Base-by-base conservation (phyloP, 1,140 invertebrate species). In the Lepidurus arcticus region DNA sequence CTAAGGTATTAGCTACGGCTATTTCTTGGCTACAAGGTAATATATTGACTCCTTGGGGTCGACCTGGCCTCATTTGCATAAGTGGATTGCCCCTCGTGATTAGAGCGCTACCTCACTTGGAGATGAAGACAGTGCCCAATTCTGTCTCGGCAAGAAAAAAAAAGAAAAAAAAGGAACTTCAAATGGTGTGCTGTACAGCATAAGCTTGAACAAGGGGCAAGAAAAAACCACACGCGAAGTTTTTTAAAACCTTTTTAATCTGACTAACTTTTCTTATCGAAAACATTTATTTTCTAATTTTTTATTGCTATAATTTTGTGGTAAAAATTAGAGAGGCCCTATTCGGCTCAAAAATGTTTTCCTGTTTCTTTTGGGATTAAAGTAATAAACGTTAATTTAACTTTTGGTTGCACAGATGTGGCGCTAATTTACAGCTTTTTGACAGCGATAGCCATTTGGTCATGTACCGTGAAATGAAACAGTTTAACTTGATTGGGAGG, bases 61-160 rank as follows among this genome's bases (percentile, higher is more conserved):
- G 53, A 21, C 53, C 53, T 65, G 53, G 53, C 53, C 53, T 65
- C 53, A 65, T 65, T 65, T 65, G 53, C 53, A 65, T 65, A 65
- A 65, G 53, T 65, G 53, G 53, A 65, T 65, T 65, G 53, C 53
- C 21, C 53, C 53, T 65, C 53, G 53, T 65, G 6, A 65, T 65
- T 65, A 65, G 53, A 65, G 53, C 34, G 34, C 53, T 65, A 65
- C 53, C 53, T 21, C 53, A 65, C 53, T 65, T 65, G 53, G 53
- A 65, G 53, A 65, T 65, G 53, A 65, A 65, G 9, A 65, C 53
- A 65, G 53, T 65, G 53, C n/a, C 34, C 34, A 34, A 4, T 34
- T 34, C 34, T 34, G 34, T 34, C 34, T 34, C 34, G 34, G 34
- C 34, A 34, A 4, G 4, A 34, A 34, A 34, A 34, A 34, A 34